Base-by-base conservation (phyloP, 1,140 invertebrate genomes). In the Chrysomallon squamiferum region DNA sequence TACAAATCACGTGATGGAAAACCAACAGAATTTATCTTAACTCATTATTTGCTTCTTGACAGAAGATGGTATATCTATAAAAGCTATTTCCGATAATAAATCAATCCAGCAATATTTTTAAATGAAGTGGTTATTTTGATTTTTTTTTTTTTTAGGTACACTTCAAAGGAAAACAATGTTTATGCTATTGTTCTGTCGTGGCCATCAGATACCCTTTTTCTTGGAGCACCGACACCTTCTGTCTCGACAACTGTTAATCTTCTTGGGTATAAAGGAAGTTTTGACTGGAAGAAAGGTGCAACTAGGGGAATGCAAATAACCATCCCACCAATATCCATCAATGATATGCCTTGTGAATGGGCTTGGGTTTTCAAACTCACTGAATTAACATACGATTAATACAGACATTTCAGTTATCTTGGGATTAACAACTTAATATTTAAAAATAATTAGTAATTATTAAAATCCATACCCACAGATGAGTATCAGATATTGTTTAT, bases 301-400 rank as follows among this genome's bases (percentile, higher is more conserved):
- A 66, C 65, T 11, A 57, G 62, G 20, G 25, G 67, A 7, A 64
- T 82, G 5, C 54, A 59, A 11, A 72, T 82, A 27, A 29, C 59
- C 6, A 67, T 82, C 38, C 78, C 80, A 3, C 22, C 35, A 7
- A 71, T 82, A 41, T 59, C 69, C 9, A 49, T 68, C 47, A 67
- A 64, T 38, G 59, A 73, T 30, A 68, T 82, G 64, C 80, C 80
- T 3, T 78, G 74, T 66, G 52, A 76, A 50, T 76, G 72, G 68
- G 69, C 72, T 11, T 82, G 80, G 80, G 68, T 69, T 5, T 73
- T 82, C 56, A 75, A 75, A 59, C 43, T 79, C 32, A 67, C 65
- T 54, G 50, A 22, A 13, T 18, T 54, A 11, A 30, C 22, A 30
- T 27, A 54, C n/a, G 50, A 54, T 27, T 11, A 54, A 54, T 15